Conservation (phyloP, 2,888 invertebrate species). For the Agrilus mali region DNA sequence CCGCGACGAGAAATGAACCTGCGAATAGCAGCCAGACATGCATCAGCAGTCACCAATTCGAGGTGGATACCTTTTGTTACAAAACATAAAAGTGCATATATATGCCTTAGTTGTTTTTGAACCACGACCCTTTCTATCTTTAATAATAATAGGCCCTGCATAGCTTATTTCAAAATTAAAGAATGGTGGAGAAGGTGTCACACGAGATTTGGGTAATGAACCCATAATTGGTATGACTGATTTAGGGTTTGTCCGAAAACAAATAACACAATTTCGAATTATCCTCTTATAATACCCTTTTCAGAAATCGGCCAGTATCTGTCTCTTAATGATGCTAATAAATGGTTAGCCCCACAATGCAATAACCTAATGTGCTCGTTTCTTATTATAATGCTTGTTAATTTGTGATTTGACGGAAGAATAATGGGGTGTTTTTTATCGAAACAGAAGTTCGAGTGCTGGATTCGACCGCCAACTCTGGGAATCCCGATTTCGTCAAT, state of each 20-base stretch:
- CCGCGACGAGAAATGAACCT: no score
- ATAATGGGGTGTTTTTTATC: constrained; percentile 5
- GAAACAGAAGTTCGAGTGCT: not conserved
- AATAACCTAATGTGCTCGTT: not conserved
- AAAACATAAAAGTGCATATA: no score
- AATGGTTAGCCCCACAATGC: not conserved
- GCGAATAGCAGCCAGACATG: no score
- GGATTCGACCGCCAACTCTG: no score
- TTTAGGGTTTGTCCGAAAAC: not conserved
- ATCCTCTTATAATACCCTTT: not conserved
- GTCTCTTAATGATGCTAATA: not conserved
- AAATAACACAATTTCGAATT: not conserved
- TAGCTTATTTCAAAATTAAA: not conserved
- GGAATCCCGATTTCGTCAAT: no score
- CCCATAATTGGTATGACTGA: not conserved
- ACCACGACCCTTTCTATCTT: not conserved
- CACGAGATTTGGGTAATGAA: not conserved
- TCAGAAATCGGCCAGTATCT: constrained; percentile 1
- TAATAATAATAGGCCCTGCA: not conserved
- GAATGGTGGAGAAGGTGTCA: not conserved
- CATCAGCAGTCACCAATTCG: no score
- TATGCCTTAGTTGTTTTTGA: no score
- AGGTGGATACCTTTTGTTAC: no score
- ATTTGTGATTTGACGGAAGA: not conserved
- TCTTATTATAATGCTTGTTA: constrained; percentile 1